Percentiles rank a stretch among this genome's conserved stretches.
phyloP scores from a whole-genome alignment of 2,797 vertebrate species.

The Peromyscus attwateri region DNA sequence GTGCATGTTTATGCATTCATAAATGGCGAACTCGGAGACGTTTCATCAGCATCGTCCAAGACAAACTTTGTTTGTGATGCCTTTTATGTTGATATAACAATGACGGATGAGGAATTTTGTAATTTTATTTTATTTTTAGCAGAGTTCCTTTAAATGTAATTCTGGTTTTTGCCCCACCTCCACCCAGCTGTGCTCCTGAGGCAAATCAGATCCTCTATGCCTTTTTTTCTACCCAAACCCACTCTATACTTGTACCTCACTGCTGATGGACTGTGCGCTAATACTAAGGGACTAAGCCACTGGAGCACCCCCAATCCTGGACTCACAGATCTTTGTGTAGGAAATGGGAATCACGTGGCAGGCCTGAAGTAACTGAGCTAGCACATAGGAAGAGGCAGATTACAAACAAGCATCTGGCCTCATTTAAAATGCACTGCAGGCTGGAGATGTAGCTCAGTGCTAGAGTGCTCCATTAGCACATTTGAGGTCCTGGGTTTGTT shows the following conservation, averaged over 20 bases:
- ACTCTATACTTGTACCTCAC: background rate
- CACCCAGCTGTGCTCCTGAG: background rate
- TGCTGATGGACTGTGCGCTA: too few relatives aligned
- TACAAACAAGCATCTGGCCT: background rate
- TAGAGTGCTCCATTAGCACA: too few relatives aligned
- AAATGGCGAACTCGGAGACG: constrained; percentile 14
- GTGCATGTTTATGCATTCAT: constrained; percentile 71
- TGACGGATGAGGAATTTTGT: constrained; percentile 34
- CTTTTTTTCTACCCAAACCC: background rate
- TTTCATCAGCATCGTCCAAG: background rate
- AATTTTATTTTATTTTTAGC: constrained; percentile 61
- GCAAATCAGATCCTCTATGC: constrained; percentile 38
- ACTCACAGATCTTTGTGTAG: background rate
- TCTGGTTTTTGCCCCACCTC: background rate
- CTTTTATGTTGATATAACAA: constrained; percentile 59
- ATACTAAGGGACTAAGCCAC: fast-evolving
- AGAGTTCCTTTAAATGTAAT: constrained; percentile 53
- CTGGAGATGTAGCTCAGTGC: background rate
- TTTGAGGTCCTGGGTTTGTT: background rate
- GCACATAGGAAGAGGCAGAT: background rate
- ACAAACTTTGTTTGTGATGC: constrained; percentile 66
- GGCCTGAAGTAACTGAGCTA: background rate
- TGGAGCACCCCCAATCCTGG: too few relatives aligned
- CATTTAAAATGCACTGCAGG: background rate
- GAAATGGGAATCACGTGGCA: constrained; percentile 31